Evolutionary conservation across 2,888 invertebrate species (phyloP).

Genomic region (Noctua fimbriata): DNA sequence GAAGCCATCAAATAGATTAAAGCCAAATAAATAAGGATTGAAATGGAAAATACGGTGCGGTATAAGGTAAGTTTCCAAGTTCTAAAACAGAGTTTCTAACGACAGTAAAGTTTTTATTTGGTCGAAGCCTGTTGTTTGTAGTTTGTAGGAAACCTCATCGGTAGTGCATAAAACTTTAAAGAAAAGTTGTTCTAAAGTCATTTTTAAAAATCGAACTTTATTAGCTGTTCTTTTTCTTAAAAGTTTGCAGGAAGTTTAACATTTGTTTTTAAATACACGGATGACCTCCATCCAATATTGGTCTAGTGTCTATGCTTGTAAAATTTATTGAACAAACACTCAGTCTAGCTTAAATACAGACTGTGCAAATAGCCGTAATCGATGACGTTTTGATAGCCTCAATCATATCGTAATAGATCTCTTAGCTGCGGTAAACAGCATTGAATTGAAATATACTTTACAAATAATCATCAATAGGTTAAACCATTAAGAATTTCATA

Average conservation of each 20-base stretch:
- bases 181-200: neutral
- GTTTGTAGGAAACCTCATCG: neutral
- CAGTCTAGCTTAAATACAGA: slow-evolving; percentile 26
- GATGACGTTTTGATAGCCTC: slow-evolving; percentile 37
- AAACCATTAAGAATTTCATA: neutral
- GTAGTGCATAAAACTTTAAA: neutral
- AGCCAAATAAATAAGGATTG: neutral
- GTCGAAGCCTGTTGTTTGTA: too few relatives aligned
- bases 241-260: slow-evolving; percentile 25
- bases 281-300: slow-evolving; percentile 56
- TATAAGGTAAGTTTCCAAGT: neutral
- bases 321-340: slow-evolving; percentile 52
- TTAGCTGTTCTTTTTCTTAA: neutral
- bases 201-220: slow-evolving; percentile 13
- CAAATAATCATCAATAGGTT: neutral
- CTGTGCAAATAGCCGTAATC: slow-evolving; percentile 36
- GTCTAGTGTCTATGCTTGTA: slow-evolving; percentile 45
- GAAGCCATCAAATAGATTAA: neutral
- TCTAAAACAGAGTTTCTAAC: neutral
- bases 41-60: neutral
- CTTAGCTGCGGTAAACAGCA: neutral
- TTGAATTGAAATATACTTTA: slow-evolving; percentile 9
- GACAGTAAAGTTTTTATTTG: neutral
- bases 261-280: slow-evolving; percentile 47
- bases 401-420: slow-evolving; percentile 14